These are phyloP conservation scores for Sisyra terminalis DNA, from an alignment of 2,888 invertebrate species.

Conservation along the genomic window DNA sequence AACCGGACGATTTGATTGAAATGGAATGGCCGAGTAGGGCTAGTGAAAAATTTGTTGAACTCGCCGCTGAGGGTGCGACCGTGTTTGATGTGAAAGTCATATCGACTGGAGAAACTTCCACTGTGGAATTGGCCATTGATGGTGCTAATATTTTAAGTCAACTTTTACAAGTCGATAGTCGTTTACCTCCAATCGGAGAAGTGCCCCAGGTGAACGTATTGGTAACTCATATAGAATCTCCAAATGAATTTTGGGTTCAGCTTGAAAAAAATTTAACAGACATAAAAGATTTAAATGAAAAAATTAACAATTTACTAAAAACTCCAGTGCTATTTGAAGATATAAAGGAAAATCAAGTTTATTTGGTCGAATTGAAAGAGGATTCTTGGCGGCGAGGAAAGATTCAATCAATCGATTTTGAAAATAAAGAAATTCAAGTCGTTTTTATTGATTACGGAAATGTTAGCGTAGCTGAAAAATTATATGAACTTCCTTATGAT, in stretches of 20 bases:
- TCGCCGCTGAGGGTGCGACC: conserved; percentile 51
- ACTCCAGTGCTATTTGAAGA: no score
- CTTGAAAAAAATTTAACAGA: conserved; percentile 28
- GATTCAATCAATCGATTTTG: no score
- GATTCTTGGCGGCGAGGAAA: no score
- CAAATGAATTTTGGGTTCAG: conserved; percentile 23
- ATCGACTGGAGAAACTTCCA: conserved; percentile 44
- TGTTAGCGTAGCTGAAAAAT: no score
- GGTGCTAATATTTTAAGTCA: conserved; percentile 45
- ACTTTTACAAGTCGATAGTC: conserved; percentile 19
- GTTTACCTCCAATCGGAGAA: conserved; percentile 5
- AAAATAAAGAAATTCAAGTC: no score
- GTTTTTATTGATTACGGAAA: no score
- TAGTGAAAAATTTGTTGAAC: conserved; percentile 43
- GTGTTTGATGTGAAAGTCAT: conserved; percentile 51
- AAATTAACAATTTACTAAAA: conserved; percentile 15
- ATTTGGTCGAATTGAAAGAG: no score
- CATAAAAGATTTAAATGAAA: conserved; percentile 38
- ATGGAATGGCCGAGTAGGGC: conserved; percentile 46
- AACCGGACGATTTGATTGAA: conserved; percentile 25
- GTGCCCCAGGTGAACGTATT: conserved; percentile 12
- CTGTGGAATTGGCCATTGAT: conserved; percentile 42
- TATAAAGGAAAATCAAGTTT: no score
- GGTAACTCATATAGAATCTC: background rate
- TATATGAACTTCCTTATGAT: no score